These are phyloP conservation scores for Anguilla japonica DNA, from an alignment of 2,113 vertebrate species.

Conservation along the genomic window DNA sequence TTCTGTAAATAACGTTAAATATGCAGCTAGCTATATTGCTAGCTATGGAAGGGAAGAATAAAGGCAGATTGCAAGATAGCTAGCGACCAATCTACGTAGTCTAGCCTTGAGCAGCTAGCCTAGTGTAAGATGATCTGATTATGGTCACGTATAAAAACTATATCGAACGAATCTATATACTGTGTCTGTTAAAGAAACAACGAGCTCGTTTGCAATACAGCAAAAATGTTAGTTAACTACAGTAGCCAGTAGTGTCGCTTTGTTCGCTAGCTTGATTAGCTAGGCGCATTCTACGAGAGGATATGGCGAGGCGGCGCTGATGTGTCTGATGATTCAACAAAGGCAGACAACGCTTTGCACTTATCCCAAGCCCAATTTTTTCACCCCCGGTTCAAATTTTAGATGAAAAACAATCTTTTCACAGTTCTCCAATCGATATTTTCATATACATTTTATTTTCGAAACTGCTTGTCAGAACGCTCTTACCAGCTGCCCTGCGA, in stretches of 20 bases:
- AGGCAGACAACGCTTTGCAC: background rate
- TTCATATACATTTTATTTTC: background rate
- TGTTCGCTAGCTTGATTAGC: background rate
- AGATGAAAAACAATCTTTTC: background rate
- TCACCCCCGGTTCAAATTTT: background rate
- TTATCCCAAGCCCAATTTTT: background rate
- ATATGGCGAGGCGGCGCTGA: background rate
- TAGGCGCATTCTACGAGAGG: background rate
- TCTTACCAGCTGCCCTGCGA: conserved; percentile 71
- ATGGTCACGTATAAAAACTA: background rate
- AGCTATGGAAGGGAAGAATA: too few species aligned
- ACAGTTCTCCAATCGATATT: background rate
- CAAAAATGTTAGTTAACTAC: background rate
- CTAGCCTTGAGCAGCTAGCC: background rate
- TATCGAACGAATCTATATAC: background rate
- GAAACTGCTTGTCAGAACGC: conserved; percentile 11
- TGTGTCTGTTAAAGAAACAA: background rate
- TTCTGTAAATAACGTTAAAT: background rate
- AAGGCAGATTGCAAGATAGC: too few species aligned
- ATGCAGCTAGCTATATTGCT: background rate
- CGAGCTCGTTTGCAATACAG: background rate
- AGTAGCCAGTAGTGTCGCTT: background rate
- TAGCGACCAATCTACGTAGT: too few species aligned
- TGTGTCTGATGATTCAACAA: background rate
- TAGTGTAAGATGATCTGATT: background rate